Percentiles rank a stretch among this genome's conserved stretches.
These are phyloP conservation scores for Colletes gigas DNA, from an alignment of 1,140 invertebrate species.

Conservation along the genomic window DNA sequence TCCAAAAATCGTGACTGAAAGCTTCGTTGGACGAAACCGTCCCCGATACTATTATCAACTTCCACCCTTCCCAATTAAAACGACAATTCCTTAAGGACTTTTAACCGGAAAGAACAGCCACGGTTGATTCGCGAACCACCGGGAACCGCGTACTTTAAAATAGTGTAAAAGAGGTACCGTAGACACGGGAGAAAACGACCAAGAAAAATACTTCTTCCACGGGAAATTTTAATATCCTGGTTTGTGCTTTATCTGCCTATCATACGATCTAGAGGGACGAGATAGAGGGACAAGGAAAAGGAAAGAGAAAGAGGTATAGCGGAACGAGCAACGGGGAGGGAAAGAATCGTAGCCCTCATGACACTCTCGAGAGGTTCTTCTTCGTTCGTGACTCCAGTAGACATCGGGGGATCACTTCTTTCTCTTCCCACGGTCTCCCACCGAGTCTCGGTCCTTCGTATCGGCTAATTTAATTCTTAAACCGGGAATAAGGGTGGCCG, in stretches of 20 bases:
- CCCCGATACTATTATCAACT: conserved; percentile 14
- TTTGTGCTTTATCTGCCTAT: conserved; percentile 53
- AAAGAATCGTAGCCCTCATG: conserved; percentile 49
- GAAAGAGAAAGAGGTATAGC: not conserved
- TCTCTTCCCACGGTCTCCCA: conserved; percentile 32
- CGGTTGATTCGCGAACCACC: not conserved
- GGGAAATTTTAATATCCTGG: conserved; percentile 68
- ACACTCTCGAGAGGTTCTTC: conserved; percentile 64
- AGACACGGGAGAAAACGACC: conserved; percentile 52
- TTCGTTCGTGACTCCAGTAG: conserved; percentile 64
- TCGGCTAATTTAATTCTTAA: conserved; percentile 65
- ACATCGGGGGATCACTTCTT: conserved; percentile 66
- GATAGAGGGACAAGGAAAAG: conserved; percentile 15
- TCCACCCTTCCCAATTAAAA: not conserved
- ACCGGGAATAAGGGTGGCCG: conserved; percentile 47
- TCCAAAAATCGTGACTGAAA: conserved; percentile 7
- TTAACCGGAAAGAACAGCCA: not conserved
- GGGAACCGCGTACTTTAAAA: conserved; percentile 11
- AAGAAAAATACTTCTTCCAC: conserved; percentile 65
- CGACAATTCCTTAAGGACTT: conserved; percentile 36
- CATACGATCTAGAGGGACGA: conserved; percentile 19
- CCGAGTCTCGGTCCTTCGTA: conserved; percentile 32
- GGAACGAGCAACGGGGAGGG: not conserved
- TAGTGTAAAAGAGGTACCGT: conserved; percentile 2
- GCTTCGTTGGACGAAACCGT: conserved; percentile 13